A percentile compares a stretch with the other conserved stretches of the same genome.
phyloP scores from a whole-genome alignment of 2,113 vertebrate species.

The Stictonetta naevosa region DNA sequence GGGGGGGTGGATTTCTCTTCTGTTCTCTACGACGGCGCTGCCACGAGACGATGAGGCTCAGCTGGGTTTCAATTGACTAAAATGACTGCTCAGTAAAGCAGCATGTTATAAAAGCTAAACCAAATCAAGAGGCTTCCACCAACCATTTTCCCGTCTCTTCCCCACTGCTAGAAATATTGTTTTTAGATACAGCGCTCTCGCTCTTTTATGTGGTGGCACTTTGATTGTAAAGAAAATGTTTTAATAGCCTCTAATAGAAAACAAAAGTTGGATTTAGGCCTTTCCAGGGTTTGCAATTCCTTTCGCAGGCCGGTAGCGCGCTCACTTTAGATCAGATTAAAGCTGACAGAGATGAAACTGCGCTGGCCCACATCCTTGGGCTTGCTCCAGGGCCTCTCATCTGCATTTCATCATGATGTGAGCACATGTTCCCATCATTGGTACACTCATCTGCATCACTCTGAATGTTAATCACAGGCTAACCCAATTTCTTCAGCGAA shows the following conservation, averaged over 20 bases:
- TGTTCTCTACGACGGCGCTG: not conserved
- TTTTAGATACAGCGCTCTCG: not conserved
- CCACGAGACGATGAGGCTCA: slow-evolving; percentile 36
- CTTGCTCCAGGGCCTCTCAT: slow-evolving; percentile 81
- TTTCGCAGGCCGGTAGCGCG: slow-evolving; percentile 45
- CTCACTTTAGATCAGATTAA: slow-evolving; percentile 76
- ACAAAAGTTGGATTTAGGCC: slow-evolving; percentile 15
- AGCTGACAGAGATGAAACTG: slow-evolving; percentile 82
- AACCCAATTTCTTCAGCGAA: slow-evolving; percentile 80
- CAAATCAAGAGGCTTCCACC: slow-evolving; percentile 26
- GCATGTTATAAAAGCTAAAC: slow-evolving; percentile 24
- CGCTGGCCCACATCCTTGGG: slow-evolving; percentile 79
- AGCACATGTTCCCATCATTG: slow-evolving; percentile 79
- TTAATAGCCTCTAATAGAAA: slow-evolving; percentile 30
- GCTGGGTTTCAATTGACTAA: slow-evolving; percentile 67
- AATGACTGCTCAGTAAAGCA: slow-evolving; percentile 33
- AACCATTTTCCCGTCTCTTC: not conserved
- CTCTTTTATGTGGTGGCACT: not conserved
- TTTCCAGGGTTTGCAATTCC: slow-evolving; percentile 53
- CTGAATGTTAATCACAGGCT: slow-evolving; percentile 81
- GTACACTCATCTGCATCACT: slow-evolving; percentile 79
- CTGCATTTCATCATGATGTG: slow-evolving; percentile 81
- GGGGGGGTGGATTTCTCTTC: not conserved
- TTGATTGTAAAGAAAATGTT: slow-evolving; percentile 30
- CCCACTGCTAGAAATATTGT: slow-evolving; percentile 32